Base-by-base conservation (phyloP, 2,113 vertebrate species). In the Heterotilapia buettikoferi region DNA sequence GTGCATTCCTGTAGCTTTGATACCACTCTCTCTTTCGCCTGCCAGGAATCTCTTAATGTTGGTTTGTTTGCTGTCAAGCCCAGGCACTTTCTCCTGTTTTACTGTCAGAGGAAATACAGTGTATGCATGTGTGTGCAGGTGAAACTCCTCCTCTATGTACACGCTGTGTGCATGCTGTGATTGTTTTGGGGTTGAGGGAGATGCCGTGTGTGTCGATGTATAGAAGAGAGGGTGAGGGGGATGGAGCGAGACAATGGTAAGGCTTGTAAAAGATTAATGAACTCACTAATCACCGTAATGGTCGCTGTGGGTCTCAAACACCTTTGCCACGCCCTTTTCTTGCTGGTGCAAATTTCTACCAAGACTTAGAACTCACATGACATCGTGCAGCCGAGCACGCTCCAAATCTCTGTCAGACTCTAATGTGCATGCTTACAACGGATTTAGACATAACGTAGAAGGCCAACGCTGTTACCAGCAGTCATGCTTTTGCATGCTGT, bases 1-100 rank as follows among this genome's bases (percentile, higher is more conserved):
- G 89, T 93, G 91, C 91, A 94, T 92, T 93, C 88, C 88, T 92
- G 90, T 91, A 83, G 92, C 94, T 95, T 95, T 95, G 93, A 95
- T 96, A 87, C 56, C 47, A 79, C 83, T 92, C 90, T 92, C 81
- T 93, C 86, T 92, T 90, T 90, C 87, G 90, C 89, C 88, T 91
- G 94, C 93, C 90, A 93, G 87, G 82, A 91, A 92, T 91, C 90
- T 92, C 87, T 90, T 93, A 86, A 89, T 92, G 83, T 92, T 86
- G 88, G 84, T 93, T 93, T 94, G 92, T 92, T 94, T 91, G 91
- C 92, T 92, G 94, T 95, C 92, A 95, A 80, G 88, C 63, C 56
- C 31, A 56, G 83, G 79, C 88, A 86, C 79, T 88, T 87, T 89
- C 89, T 90, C 89, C 90, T 88, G 86, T 92, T 92, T 93, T 91